Conservation (phyloP, 1,140 invertebrate genomes). For the Drosophila pruinosa region DNA sequence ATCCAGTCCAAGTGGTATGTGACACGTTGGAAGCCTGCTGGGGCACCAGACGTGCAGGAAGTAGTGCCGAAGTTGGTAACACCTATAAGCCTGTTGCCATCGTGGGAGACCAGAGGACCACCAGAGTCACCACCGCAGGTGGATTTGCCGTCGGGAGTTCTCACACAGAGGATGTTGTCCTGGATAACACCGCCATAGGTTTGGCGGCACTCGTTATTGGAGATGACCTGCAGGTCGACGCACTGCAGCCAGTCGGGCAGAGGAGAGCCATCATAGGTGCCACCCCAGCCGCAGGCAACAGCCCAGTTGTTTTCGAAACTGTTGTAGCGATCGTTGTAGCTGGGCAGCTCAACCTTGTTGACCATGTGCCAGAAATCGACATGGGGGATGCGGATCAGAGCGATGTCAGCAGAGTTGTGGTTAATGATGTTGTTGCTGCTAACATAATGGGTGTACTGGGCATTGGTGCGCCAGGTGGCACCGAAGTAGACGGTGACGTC, state of each 20-base stretch:
- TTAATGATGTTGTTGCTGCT: slow-evolving; percentile 39
- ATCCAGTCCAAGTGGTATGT: slow-evolving; percentile 84
- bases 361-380: slow-evolving; percentile 58
- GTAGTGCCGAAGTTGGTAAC: slow-evolving; percentile 72
- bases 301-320: slow-evolving; percentile 51
- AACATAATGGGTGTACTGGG: slow-evolving; percentile 49
- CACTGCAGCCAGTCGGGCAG: slow-evolving; percentile 49
- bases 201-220: background rate
- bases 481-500: slow-evolving; percentile 50
- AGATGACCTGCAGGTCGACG: slow-evolving; percentile 48
- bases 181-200: slow-evolving; percentile 32
- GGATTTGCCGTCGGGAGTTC: slow-evolving; percentile 52
- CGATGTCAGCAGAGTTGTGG: slow-evolving; percentile 55
- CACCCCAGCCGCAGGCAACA: slow-evolving; percentile 62
- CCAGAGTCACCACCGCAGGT: slow-evolving; percentile 84
- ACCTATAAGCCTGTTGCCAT: slow-evolving; percentile 82
- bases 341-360: slow-evolving; percentile 53
- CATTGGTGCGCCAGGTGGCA: slow-evolving; percentile 57
- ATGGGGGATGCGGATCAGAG: slow-evolving; percentile 52
- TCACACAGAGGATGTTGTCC: slow-evolving; percentile 62
- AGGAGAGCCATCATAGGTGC: slow-evolving; percentile 49
- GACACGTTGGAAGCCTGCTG: slow-evolving; percentile 83
- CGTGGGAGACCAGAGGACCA: slow-evolving; percentile 83
- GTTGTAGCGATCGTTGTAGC: slow-evolving; percentile 48
- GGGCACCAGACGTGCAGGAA: slow-evolving; percentile 43